Conservation (phyloP, 2,797 vertebrate species). For the Pangasius macronema region DNA sequence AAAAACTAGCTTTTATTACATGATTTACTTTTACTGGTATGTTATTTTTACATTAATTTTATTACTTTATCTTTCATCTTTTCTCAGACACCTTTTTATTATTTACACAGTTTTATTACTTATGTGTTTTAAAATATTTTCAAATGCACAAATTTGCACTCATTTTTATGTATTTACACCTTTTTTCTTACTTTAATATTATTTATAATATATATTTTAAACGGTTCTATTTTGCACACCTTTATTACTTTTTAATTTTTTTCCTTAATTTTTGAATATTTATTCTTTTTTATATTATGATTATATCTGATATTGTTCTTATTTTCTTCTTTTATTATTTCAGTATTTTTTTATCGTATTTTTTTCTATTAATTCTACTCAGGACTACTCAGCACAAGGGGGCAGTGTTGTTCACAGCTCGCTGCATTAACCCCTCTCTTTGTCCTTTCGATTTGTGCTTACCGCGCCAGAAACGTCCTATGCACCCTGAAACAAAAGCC, state of each 20-base stretch:
- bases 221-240: background rate
- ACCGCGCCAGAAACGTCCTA: conserved; percentile 17
- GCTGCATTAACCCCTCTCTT: conserved; percentile 35
- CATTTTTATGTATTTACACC: background rate
- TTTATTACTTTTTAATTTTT: background rate
- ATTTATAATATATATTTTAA: background rate
- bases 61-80: background rate
- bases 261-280: background rate
- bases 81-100: background rate
- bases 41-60: background rate
- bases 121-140: background rate
- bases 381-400: conserved; percentile 61
- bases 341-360: background rate
- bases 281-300: background rate
- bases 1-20: background rate
- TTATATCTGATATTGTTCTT: background rate
- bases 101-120: background rate
- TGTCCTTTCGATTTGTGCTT: conserved; percentile 32
- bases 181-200: background rate
- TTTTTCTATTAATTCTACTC: background rate
- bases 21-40: background rate
- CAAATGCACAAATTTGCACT: background rate
- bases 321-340: background rate
- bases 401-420: conserved; percentile 67
- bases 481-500: conserved; percentile 19